Evolutionary conservation across 2,888 invertebrate genomes (phyloP).

Genomic region (Clusia tigrina): DNA sequence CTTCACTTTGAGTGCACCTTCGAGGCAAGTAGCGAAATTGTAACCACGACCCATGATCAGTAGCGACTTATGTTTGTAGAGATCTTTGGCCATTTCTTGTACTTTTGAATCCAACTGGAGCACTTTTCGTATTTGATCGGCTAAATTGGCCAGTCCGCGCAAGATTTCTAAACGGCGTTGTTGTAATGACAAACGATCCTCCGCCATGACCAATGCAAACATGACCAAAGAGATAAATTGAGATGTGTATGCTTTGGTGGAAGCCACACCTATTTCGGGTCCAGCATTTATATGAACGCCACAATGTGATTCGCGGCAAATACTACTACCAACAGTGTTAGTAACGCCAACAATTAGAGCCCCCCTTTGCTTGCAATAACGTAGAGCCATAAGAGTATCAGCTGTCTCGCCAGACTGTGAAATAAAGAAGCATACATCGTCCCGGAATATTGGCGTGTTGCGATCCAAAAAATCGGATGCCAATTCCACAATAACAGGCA

Average conservation of each 20-base stretch:
- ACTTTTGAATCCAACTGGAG: slow-evolving; percentile 86
- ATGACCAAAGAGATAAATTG: slow-evolving; percentile 99
- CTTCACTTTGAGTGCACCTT: slow-evolving; percentile 96
- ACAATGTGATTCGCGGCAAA: slow-evolving; percentile 97
- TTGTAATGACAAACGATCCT: slow-evolving; percentile 93
- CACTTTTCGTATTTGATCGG: slow-evolving; percentile 87
- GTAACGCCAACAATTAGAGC: slow-evolving; percentile 97
- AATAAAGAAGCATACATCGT: slow-evolving; percentile 99
- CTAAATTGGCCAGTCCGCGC: slow-evolving; percentile 81
- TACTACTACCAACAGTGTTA: slow-evolving; percentile 98
- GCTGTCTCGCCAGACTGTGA: slow-evolving; percentile 99
- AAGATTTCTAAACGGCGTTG: slow-evolving; percentile 88
- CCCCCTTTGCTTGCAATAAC: slow-evolving; percentile 95
- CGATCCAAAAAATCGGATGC: slow-evolving; percentile 98
- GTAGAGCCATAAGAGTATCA: slow-evolving; percentile 91
- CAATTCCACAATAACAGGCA: slow-evolving; percentile 98
- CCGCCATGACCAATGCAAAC: slow-evolving; percentile 97
- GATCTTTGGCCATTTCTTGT: slow-evolving; percentile 83
- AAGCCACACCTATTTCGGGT: slow-evolving; percentile 99
- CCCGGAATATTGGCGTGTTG: slow-evolving; percentile 96
- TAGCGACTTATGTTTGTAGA: slow-evolving; percentile 94
- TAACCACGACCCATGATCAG: slow-evolving; percentile 98
- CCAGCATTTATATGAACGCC: slow-evolving; percentile 99
- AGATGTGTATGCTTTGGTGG: slow-evolving; percentile 99
- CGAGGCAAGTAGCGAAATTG: slow-evolving; percentile 97